Evolutionary conservation across 2,113 vertebrate species (phyloP).

Genomic region (Cervus canadensis): DNA sequence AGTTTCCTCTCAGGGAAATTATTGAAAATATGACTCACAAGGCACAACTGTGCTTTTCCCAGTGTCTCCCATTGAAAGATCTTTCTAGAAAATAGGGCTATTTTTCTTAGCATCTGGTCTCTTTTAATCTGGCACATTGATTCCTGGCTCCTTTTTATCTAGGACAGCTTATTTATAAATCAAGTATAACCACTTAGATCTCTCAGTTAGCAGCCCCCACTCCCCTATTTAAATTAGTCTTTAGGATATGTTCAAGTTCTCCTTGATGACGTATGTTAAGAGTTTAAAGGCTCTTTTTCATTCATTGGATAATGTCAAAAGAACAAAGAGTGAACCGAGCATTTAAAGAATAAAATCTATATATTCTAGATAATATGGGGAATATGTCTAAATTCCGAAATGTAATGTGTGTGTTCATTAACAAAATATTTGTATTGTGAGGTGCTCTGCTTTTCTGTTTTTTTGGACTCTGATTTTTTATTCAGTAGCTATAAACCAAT

Average conservation of each 20-base stretch:
- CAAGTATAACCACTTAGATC: constrained; percentile 51
- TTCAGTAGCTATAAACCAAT: not conserved
- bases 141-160: constrained; percentile 69
- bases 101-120: constrained; percentile 66
- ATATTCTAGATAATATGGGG: not conserved
- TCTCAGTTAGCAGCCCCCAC: constrained; percentile 15
- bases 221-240: constrained; percentile 53
- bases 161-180: constrained; percentile 69
- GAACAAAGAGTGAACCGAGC: constrained; percentile 41
- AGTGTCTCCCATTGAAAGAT: not conserved
- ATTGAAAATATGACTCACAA: not conserved
- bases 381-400: not conserved
- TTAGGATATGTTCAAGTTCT: constrained; percentile 17
- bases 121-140: constrained; percentile 71
- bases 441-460: not conserved
- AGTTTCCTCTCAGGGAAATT: not conserved
- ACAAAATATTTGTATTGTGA: not conserved
- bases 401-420: not conserved
- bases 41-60: not conserved
- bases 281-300: constrained; percentile 32
- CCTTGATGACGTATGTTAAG: constrained; percentile 16
- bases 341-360: not conserved
- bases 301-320: constrained; percentile 25
- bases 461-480: not conserved
- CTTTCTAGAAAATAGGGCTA: constrained; percentile 51